Evolutionary conservation across 35 echinoderm and acorn worm species (phyloP).

Genomic region (Lytechinus variegatus): DNA sequence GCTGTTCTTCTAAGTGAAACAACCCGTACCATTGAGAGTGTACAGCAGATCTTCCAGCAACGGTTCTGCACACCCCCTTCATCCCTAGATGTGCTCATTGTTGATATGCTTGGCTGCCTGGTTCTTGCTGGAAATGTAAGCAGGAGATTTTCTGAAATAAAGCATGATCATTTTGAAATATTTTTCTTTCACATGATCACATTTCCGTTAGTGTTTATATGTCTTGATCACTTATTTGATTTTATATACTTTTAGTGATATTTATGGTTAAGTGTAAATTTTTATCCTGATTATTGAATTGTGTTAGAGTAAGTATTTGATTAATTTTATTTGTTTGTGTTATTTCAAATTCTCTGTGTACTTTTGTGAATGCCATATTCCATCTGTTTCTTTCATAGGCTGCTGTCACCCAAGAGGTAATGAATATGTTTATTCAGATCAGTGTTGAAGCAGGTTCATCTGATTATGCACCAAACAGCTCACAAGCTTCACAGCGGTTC

Average conservation of each 20-base stretch:
- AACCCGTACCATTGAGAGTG: conserved; percentile 77
- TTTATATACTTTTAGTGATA: background rate
- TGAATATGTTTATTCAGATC: conserved; percentile 99
- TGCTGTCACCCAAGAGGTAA: conserved; percentile 85
- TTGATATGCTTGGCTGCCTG: conserved; percentile 97
- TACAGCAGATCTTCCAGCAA: conserved; percentile 89
- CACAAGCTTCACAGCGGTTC: conserved; percentile 83
- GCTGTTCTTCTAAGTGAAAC: conserved; percentile 75
- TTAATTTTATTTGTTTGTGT: background rate
- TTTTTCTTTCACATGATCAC: background rate
- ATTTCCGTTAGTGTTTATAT: background rate
- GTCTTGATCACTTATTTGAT: background rate
- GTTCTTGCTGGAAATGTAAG: conserved; percentile 79
- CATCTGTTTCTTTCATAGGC: conserved; percentile 52
- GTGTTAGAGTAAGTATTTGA: background rate
- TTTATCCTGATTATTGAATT: background rate
- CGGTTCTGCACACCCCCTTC: conserved; percentile 91
- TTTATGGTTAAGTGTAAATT: background rate
- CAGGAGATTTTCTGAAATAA: background rate
- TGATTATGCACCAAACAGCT: conserved; percentile 85
- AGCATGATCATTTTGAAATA: background rate
- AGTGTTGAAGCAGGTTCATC: conserved; percentile 95
- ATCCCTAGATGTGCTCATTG: conserved; percentile 83
- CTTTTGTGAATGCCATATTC: background rate
- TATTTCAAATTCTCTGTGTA: no score